A percentile compares a stretch with the other conserved stretches of the same genome.
phyloP scores from a whole-genome alignment of 2,113 vertebrate genomes.

The Myotis davidii region DNA sequence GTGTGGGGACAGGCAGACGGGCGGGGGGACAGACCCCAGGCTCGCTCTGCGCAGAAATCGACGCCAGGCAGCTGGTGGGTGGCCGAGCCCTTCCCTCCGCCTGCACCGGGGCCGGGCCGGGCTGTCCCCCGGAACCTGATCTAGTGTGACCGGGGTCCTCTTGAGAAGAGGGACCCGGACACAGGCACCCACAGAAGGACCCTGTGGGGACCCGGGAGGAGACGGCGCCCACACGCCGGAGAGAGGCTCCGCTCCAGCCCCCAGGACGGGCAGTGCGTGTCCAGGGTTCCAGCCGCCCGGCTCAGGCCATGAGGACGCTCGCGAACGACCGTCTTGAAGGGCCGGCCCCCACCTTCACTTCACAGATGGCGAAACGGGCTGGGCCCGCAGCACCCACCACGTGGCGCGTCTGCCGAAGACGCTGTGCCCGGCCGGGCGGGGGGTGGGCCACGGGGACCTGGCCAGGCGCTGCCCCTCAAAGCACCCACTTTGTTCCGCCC shows the following conservation, averaged over 20 bases:
- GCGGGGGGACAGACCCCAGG: neutral
- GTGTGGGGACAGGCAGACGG: fast-evolving
- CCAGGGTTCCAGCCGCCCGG: neutral
- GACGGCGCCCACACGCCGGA: fast-evolving
- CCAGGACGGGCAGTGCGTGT: neutral
- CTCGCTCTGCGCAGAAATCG: no score
- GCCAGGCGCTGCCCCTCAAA: neutral
- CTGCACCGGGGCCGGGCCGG: neutral
- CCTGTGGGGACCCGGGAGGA: neutral
- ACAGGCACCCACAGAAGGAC: neutral
- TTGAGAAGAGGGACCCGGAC: neutral
- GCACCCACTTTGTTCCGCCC: fast-evolving
- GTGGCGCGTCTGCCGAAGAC: fast-evolving
- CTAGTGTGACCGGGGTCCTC: neutral
- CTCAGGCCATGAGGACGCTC: neutral
- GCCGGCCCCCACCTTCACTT: fast-evolving
- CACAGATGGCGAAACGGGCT: neutral
- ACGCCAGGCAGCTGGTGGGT: no score
- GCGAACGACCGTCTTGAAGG: fast-evolving
- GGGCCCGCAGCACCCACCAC: neutral
- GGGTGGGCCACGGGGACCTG: neutral
- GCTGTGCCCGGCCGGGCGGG: no score
- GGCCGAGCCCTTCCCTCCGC: neutral
- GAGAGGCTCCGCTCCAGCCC: neutral
- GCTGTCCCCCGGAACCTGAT: fast-evolving